Evolutionary conservation across 1,140 invertebrate species (phyloP).

Genomic region (Dinothrombium tinctorium): DNA sequence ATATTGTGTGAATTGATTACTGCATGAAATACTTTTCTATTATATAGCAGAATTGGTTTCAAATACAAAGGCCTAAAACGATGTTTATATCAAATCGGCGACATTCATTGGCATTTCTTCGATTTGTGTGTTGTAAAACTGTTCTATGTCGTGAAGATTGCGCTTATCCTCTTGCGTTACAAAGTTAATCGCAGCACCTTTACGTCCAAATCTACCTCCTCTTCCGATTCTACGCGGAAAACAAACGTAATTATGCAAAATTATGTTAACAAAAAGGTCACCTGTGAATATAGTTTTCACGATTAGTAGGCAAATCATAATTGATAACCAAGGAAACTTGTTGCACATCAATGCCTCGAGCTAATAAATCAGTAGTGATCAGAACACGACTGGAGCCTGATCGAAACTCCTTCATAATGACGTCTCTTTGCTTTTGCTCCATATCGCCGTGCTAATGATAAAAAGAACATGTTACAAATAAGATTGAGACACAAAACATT

Average conservation of each 20-base stretch:
- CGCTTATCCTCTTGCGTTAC: slow-evolving; percentile 83
- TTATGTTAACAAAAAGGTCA: slow-evolving; percentile 13
- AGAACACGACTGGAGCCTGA: slow-evolving; percentile 32
- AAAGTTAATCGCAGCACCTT: slow-evolving; percentile 99
- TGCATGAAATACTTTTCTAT: too few relatives aligned
- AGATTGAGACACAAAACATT: slow-evolving; percentile 9
- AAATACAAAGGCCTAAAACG: too few relatives aligned
- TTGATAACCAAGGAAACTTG: slow-evolving; percentile 37
- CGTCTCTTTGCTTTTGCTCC: slow-evolving; percentile 89
- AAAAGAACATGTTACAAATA: slow-evolving; percentile 2
- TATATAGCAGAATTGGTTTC: too few relatives aligned
- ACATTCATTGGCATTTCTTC: slow-evolving; percentile 99
- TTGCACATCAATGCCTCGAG: slow-evolving; percentile 35
- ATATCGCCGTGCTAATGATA: slow-evolving; percentile 78
- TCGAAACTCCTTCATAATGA: slow-evolving; percentile 34
- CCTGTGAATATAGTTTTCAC: slow-evolving; percentile 36
- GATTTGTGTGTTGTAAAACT: slow-evolving; percentile 92
- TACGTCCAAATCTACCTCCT: slow-evolving; percentile 97
- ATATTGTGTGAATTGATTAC: too few relatives aligned
- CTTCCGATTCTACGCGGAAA: slow-evolving; percentile 70
- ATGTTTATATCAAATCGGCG: slow-evolving; percentile 82
- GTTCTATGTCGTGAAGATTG: slow-evolving; percentile 84
- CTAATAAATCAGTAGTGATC: slow-evolving; percentile 33
- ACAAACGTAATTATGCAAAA: slow-evolving; percentile 5
- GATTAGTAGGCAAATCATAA: slow-evolving; percentile 32